phyloP scores from a whole-genome alignment of 2,888 invertebrate genomes.

The Eilema sororculum region DNA sequence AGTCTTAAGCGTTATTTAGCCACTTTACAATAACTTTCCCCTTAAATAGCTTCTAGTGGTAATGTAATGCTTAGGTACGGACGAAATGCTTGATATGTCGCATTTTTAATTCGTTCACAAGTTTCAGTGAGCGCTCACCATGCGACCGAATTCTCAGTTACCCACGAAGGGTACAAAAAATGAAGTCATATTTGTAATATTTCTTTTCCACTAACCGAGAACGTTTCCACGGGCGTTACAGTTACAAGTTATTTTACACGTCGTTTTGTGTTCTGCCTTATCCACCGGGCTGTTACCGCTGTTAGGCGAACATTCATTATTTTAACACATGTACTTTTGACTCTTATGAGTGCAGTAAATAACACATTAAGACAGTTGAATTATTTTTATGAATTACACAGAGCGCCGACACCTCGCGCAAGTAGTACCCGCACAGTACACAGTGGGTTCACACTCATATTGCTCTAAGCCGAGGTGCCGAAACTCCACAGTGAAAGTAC shows the following conservation, averaged over 20 bases:
- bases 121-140: neutral
- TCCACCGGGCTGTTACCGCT: neutral
- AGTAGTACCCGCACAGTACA: neutral
- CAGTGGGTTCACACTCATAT: neutral
- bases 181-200: neutral
- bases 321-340: neutral
- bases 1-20: no score
- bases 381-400: neutral
- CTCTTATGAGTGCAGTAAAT: slow-evolving; percentile 6
- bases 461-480: neutral
- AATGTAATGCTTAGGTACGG: no score
- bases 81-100: no score
- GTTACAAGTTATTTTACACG: slow-evolving; percentile 1
- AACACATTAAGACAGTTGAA: slow-evolving; percentile 3
- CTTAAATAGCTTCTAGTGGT: neutral
- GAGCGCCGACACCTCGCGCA: neutral
- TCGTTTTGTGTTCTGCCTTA: neutral
- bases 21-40: no score
- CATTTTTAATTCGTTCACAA: neutral
- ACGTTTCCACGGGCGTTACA: neutral
- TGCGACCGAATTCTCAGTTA: neutral
- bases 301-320: slow-evolving; percentile 4
- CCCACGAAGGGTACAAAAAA: neutral
- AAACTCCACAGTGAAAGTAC: neutral
- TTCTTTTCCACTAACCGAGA: neutral